These are phyloP conservation scores for Chromobotia macracanthus DNA, from an alignment of 2,797 vertebrate species.

Conservation along the genomic window DNA sequence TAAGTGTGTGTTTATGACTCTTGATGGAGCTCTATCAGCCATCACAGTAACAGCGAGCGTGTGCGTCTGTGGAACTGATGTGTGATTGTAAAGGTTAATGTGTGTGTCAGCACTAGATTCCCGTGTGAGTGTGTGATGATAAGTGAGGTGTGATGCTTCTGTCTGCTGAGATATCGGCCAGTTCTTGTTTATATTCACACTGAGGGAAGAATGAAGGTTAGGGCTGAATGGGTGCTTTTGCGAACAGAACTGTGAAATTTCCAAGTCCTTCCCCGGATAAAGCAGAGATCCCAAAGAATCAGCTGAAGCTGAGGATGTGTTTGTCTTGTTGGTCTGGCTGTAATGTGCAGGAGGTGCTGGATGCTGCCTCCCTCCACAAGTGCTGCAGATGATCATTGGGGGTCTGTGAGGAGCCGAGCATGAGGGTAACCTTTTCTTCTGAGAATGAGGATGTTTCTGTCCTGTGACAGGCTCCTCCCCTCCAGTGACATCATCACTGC, in stretches of 20 bases:
- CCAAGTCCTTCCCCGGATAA: constrained; percentile 31
- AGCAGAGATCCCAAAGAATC: constrained; percentile 48
- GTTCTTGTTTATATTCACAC: constrained; percentile 52
- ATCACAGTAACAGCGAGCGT: constrained; percentile 13
- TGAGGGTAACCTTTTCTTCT: constrained; percentile 56
- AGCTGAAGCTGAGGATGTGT: constrained; percentile 28
- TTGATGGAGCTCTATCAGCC: constrained; percentile 39
- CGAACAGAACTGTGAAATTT: constrained; percentile 40
- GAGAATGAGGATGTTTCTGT: constrained; percentile 53
- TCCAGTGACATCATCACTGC: constrained; percentile 61
- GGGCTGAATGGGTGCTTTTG: constrained; percentile 49
- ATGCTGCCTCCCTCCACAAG: constrained; percentile 71
- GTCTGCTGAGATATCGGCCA: constrained; percentile 48
- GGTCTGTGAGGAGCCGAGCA: constrained; percentile 56
- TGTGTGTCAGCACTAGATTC: constrained; percentile 48
- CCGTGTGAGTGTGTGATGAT: constrained; percentile 61
- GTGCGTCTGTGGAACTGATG: constrained; percentile 41
- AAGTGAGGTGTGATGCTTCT: constrained; percentile 46
- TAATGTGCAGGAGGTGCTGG: constrained; percentile 29
- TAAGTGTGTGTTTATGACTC: constrained; percentile 26
- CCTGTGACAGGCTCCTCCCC: constrained; percentile 54
- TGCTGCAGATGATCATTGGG: constrained; percentile 69
- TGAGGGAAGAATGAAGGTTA: constrained; percentile 49
- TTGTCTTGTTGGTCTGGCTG: constrained; percentile 38
- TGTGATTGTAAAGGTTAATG: constrained; percentile 31